Evolutionary conservation across 2,888 invertebrate genomes (phyloP).

Genomic region (Prosapia bicincta): DNA sequence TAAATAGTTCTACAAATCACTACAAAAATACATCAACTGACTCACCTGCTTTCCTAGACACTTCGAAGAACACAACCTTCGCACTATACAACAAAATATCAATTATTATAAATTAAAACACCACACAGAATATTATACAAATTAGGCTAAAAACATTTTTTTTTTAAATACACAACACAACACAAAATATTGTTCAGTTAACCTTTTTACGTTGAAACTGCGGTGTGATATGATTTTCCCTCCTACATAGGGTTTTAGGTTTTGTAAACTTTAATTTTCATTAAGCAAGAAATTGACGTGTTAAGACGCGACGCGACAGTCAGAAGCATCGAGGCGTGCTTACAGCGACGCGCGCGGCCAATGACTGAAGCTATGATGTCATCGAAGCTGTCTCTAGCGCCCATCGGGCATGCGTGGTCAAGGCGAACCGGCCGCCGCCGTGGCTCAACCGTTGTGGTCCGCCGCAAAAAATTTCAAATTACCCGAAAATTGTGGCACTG

Average conservation of each 20-base stretch:
- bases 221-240: no score
- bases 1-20: neutral
- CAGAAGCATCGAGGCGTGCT: neutral
- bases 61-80: neutral
- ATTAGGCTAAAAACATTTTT: no score
- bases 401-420: conserved; percentile 26
- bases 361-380: conserved; percentile 3
- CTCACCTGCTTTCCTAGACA: neutral
- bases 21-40: neutral
- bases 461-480: neutral
- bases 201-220: no score
- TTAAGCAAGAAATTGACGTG: neutral
- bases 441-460: neutral
- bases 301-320: neutral
- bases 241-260: no score
- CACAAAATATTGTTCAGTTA: no score
- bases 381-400: conserved; percentile 3
- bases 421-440: conserved; percentile 27
- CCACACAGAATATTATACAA: neutral
- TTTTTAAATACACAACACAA: neutral
- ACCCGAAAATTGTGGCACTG: neutral
- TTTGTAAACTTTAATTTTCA: no score
- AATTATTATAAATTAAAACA: neutral
- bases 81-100: neutral
- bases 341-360: conserved; percentile 20